Base-by-base conservation (phyloP, 1,140 invertebrate species). In the Drosophila murphyi region DNA sequence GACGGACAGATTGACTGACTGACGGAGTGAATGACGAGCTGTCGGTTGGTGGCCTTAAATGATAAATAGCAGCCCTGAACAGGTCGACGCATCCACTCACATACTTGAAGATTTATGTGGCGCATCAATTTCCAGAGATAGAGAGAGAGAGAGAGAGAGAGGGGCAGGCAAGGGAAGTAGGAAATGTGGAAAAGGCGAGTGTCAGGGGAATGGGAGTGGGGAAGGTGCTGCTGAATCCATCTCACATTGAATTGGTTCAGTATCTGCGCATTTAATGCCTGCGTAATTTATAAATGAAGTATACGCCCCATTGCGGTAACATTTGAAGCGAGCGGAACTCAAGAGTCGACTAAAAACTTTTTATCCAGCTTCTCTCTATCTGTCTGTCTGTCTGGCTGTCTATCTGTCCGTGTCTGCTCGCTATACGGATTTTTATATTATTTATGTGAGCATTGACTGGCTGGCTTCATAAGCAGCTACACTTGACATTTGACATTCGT, bases 231-330 rank as follows among this genome's bases (percentile, higher is more conserved):
- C 31, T 35, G 54, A 8, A 4, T 34, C 60, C 39, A 43, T 60
- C 52, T 51, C 61, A 72, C 59, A 75, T 57, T 75, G 57, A 71
- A 68, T 20, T 71, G 71, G 34, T 60, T 82, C 35, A n/a, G 3
- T 79, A 70, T 82, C 64, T 79, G 76, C 83, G 67, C 83, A 77
- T 88, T 87, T 87, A 83, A 88, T 80, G 83, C 69, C 65, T 69
- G 69, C 72, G 83, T 83, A 88, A 89, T 88, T 88, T 88, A 89
- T 89, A 89, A 89, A 88, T 88, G 83, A 88, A 88, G 83, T 88
- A 88, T 88, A 43, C n/a, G 83, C 72, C 67, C 35, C 55, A 54
- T 72, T 68, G 72, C 59, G 56, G 63, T 52, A 39, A 31, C n/a
- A 48, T 50, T 54, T 29, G 37, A 45, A 20, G 31, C 5, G 29